Percentiles rank a stretch among this genome's conserved stretches.
These are phyloP conservation scores for Coccyzus lansbergi DNA, from an alignment of 2,797 vertebrate genomes.

Conservation along the genomic window DNA sequence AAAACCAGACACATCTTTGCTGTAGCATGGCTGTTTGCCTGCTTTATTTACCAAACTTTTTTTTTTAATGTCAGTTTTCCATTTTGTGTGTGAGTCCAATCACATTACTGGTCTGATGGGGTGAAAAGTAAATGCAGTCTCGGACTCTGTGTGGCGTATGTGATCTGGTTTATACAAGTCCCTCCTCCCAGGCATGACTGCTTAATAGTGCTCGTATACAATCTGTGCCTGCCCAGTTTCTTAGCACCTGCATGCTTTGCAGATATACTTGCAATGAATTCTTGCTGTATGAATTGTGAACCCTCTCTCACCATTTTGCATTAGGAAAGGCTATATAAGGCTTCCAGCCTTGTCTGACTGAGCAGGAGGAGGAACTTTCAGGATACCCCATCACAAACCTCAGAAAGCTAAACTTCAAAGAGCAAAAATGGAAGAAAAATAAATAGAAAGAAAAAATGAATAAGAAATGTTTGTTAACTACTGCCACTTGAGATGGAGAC, in stretches of 20 bases:
- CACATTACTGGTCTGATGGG: background rate
- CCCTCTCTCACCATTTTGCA: background rate
- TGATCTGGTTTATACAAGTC: background rate
- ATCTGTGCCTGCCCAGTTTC: background rate
- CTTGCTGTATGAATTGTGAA: background rate
- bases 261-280: background rate
- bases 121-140: background rate
- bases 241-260: background rate
- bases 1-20: background rate
- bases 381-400: background rate
- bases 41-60: constrained; percentile 7
- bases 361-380: background rate
- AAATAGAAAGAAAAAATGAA: background rate
- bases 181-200: background rate
- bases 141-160: background rate
- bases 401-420: background rate
- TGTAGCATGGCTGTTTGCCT: background rate
- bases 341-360: background rate
- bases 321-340: background rate
- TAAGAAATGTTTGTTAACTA: background rate
- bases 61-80: background rate
- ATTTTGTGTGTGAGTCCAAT: background rate
- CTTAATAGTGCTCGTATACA: background rate
- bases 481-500: accelerated
- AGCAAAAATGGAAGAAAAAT: background rate